Evolutionary conservation across 2,888 invertebrate genomes (phyloP).

Genomic region (Neuroscelio doddi): DNA sequence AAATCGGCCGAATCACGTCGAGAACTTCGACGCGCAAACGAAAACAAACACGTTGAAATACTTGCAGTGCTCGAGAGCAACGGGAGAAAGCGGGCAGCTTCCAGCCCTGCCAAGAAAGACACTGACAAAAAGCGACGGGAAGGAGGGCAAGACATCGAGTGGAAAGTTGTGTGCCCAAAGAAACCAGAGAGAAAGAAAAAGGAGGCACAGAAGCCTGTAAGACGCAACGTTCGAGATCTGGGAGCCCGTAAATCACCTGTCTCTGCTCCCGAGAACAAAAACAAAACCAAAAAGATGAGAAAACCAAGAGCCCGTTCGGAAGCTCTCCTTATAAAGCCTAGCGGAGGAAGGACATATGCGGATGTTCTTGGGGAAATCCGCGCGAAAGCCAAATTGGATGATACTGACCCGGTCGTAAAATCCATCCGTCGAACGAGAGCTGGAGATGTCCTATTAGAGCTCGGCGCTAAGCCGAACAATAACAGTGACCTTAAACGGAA

Average conservation of each 20-base stretch:
- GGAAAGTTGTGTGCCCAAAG: neutral
- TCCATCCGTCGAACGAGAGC: conserved; percentile 18
- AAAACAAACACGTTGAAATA: too few relatives aligned
- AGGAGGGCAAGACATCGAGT: neutral
- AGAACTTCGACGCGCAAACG: neutral
- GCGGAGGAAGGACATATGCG: conserved; percentile 6
- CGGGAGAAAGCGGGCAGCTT: neutral
- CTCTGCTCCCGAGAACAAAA: too few relatives aligned
- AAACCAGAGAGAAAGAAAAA: neutral
- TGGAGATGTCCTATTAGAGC: conserved; percentile 19
- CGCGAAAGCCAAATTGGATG: conserved; percentile 9
- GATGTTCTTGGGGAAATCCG: conserved; percentile 13
- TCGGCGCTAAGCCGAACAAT: conserved; percentile 4
- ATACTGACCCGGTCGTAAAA: conserved; percentile 4
- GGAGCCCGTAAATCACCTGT: too few relatives aligned
- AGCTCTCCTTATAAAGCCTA: conserved; percentile 7
- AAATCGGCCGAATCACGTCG: neutral
- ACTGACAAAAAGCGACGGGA: neutral
- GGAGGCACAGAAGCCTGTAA: too few relatives aligned
- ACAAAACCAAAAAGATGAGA: too few relatives aligned
- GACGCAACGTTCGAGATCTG: too few relatives aligned
- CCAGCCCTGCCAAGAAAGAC: neutral
- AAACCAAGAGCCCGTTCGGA: neutral
- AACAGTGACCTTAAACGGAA: neutral
- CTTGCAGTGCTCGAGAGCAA: neutral